A percentile compares a stretch with the other conserved stretches of the same genome.
phyloP scores from a whole-genome alignment of 2,888 invertebrate genomes.

The Flexamia atlantica region DNA sequence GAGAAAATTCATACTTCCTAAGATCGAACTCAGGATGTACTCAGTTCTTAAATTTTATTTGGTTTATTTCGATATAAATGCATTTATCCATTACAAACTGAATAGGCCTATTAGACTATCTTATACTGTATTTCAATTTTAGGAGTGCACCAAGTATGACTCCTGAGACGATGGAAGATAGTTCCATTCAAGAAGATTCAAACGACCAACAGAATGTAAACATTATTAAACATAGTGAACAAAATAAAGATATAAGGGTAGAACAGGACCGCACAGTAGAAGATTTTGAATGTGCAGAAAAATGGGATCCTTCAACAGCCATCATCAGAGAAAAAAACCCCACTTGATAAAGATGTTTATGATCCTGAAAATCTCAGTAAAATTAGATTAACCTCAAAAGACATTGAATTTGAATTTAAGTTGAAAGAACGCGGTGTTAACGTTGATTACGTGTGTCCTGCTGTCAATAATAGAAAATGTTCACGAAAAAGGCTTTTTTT shows the following conservation, averaged over 20 bases:
- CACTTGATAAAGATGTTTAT: neutral
- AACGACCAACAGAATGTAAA: no score
- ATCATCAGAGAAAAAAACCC: neutral
- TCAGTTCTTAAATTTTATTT: no score
- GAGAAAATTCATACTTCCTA: no score
- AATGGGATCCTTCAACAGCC: neutral
- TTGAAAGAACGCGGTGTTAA: neutral
- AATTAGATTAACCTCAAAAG: constrained; percentile 7
- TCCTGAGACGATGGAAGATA: no score
- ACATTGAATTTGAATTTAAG: constrained; percentile 29
- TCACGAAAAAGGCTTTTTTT: constrained; percentile 13
- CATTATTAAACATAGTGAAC: neutral
- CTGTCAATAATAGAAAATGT: constrained; percentile 39
- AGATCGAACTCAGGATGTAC: no score
- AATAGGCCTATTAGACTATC: no score
- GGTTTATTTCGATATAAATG: no score
- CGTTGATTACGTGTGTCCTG: neutral
- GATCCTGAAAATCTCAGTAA: neutral
- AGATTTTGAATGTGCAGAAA: neutral
- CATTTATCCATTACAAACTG: no score
- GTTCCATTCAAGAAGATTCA: no score
- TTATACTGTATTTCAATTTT: no score
- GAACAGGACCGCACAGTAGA: neutral
- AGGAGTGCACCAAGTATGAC: no score
- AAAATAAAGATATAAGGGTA: neutral